Conservation (phyloP, 1,140 invertebrate genomes). For the Zaprionus capensis region DNA sequence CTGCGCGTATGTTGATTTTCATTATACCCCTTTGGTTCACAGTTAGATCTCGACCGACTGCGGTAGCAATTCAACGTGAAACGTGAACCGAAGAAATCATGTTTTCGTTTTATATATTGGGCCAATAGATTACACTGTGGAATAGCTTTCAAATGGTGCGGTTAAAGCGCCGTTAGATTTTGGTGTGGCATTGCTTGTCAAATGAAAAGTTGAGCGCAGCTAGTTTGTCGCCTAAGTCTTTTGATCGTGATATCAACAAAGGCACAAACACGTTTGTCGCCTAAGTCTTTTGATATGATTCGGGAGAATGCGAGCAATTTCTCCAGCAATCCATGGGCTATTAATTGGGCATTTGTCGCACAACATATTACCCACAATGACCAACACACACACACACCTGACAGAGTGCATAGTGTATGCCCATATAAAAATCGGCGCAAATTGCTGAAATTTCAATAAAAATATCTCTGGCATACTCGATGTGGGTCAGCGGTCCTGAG, state of each 20-base stretch:
- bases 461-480: constrained; percentile 65
- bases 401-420: neutral
- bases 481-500: constrained; percentile 60
- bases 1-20: constrained; percentile 43
- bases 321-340: constrained; percentile 54
- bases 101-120: constrained; percentile 50
- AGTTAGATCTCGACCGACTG: constrained; percentile 54
- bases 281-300: constrained; percentile 59
- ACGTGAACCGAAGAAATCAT: constrained; percentile 63
- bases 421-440: constrained; percentile 60
- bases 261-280: constrained; percentile 57
- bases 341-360: constrained; percentile 77
- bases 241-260: constrained; percentile 31
- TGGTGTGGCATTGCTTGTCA: constrained; percentile 28
- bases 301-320: constrained; percentile 55
- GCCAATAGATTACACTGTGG: constrained; percentile 61
- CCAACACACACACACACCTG: neutral
- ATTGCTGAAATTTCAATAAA: constrained; percentile 73
- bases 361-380: constrained; percentile 36
- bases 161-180: constrained; percentile 61
- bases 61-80: constrained; percentile 42
- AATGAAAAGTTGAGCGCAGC: constrained; percentile 51
- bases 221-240: constrained; percentile 28
- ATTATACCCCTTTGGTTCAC: constrained; percentile 62
- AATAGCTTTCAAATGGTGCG: constrained; percentile 67